These are phyloP conservation scores for Spondyliosoma cantharus DNA, from an alignment of 2,797 vertebrate species.

Conservation along the genomic window DNA sequence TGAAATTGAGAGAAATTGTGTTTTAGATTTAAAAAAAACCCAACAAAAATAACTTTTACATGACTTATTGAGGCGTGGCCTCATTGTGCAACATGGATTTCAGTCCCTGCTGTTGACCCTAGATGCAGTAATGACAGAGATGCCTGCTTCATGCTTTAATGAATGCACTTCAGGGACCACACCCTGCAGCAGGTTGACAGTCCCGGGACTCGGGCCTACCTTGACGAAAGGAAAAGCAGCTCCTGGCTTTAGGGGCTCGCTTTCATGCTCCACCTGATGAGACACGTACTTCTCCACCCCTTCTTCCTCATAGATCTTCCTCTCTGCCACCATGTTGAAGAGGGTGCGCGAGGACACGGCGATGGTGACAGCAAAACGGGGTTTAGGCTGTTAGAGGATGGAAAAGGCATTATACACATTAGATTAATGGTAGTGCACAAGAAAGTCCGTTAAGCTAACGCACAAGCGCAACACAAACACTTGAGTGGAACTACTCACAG, in stretches of 20 bases:
- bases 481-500: slow-evolving; percentile 70
- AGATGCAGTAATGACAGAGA: too few species aligned
- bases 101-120: too few species aligned
- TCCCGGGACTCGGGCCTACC: slow-evolving; percentile 76
- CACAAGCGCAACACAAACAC: fast-evolving
- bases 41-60: background rate
- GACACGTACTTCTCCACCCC: slow-evolving; percentile 92
- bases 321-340: slow-evolving; percentile 91
- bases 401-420: background rate
- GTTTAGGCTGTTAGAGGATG: slow-evolving; percentile 87
- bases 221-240: slow-evolving; percentile 94
- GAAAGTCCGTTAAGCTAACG: background rate
- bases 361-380: slow-evolving; percentile 90
- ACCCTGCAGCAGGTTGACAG: background rate
- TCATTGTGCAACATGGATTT: background rate
- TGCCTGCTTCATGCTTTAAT: too few species aligned
- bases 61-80: background rate
- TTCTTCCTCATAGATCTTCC: slow-evolving; percentile 87
- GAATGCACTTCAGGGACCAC: background rate
- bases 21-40: background rate
- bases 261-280: slow-evolving; percentile 89
- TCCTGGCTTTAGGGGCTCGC: slow-evolving; percentile 87
- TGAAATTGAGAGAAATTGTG: background rate
- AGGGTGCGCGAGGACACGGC: slow-evolving; percentile 93
- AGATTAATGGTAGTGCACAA: background rate